Conservation (phyloP, 2,888 invertebrate genomes). For the Syrista parreyssii region DNA sequence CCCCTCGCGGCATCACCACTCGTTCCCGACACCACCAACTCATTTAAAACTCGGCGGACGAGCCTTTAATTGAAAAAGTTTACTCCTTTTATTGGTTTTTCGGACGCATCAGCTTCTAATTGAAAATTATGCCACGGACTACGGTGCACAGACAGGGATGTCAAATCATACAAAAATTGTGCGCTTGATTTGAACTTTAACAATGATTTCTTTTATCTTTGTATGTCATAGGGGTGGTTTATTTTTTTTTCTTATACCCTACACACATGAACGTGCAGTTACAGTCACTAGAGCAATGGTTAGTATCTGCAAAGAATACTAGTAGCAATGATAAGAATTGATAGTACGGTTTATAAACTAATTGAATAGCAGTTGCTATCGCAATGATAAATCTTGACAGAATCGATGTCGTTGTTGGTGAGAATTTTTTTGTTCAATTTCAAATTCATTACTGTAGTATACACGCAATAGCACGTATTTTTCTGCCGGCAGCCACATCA, state of each 20-base stretch:
- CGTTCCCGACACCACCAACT: slow-evolving; percentile 33
- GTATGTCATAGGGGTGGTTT: not conserved
- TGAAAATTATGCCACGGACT: slow-evolving; percentile 41
- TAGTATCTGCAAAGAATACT: not conserved
- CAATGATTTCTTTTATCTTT: not conserved
- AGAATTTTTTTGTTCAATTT: not conserved
- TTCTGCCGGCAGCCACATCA: not conserved
- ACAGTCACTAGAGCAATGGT: not conserved
- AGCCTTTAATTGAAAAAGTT: slow-evolving; percentile 59
- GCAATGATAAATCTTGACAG: not conserved
- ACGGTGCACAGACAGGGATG: slow-evolving; percentile 10
- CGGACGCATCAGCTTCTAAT: slow-evolving; percentile 36
- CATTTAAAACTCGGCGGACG: slow-evolving; percentile 49
- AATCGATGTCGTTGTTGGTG: not conserved
- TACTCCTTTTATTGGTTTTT: slow-evolving; percentile 42
- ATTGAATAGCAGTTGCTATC: not conserved
- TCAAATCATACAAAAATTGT: not conserved
- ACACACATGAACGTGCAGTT: not conserved
- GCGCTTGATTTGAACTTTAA: not conserved
- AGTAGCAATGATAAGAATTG: not conserved
- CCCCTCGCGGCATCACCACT: not conserved
- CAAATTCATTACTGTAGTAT: not conserved
- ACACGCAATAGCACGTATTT: not conserved
- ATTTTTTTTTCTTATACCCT: not conserved
- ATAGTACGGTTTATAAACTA: not conserved